Evolutionary conservation across 2,797 vertebrate genomes (phyloP).

Genomic region (Chelon auratus): DNA sequence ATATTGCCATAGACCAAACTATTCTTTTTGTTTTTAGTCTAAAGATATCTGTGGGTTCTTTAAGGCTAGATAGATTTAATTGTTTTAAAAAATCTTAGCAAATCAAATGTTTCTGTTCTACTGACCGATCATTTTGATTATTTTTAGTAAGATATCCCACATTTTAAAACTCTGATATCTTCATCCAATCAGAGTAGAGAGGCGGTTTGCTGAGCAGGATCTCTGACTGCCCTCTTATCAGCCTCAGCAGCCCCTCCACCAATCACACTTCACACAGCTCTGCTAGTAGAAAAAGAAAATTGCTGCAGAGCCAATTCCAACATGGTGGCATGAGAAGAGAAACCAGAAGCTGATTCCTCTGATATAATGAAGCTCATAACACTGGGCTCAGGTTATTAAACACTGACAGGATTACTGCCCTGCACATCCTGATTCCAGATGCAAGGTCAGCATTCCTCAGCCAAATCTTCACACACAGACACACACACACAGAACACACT

Average conservation of each 20-base stretch:
- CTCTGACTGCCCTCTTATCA: conserved; percentile 59
- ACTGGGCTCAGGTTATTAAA: conserved; percentile 59
- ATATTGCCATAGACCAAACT: too few species aligned
- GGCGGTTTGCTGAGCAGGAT: conserved; percentile 23
- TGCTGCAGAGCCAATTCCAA: conserved; percentile 47
- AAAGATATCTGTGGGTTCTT: too few species aligned
- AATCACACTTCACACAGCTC: conserved; percentile 66
- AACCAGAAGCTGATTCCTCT: conserved; percentile 29
- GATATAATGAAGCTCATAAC: conserved; percentile 51
- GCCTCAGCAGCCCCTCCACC: conserved; percentile 52
- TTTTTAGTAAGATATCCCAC: too few species aligned
- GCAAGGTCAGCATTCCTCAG: conserved; percentile 66
- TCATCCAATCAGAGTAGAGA: conserved; percentile 41
- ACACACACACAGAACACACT: conserved; percentile 19
- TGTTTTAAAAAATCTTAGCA: too few species aligned
- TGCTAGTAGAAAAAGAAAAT: conserved; percentile 73
- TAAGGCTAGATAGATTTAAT: too few species aligned
- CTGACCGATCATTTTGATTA: too few species aligned
- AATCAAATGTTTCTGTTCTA: too few species aligned
- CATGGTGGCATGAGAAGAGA: conserved; percentile 25
- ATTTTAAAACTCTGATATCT: conserved; percentile 24
- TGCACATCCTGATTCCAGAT: conserved; percentile 50
- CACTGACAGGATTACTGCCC: conserved; percentile 65
- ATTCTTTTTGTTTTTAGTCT: too few species aligned
- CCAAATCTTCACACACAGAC: neutral